A percentile compares a stretch with the other conserved stretches of the same genome.
Evolutionary conservation across 2,797 vertebrate species (phyloP).

Genomic region (Catamblyrhynchus diadema): DNA sequence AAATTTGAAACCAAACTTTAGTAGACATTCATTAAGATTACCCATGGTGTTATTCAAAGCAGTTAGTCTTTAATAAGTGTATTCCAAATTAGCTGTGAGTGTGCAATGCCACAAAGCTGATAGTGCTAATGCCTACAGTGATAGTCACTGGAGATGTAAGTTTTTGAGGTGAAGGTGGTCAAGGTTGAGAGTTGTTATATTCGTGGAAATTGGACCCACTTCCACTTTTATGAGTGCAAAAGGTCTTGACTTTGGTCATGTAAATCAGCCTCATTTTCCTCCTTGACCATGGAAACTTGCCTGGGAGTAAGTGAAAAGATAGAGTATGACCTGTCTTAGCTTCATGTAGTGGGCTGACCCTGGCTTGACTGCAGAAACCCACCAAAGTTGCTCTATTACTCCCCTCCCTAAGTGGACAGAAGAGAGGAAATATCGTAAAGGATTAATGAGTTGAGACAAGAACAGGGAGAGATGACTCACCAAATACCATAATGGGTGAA

Average conservation of each 20-base stretch:
- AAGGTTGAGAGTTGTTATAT: background rate
- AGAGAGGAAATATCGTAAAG: background rate
- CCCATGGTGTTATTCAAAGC: background rate
- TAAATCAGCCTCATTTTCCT: background rate
- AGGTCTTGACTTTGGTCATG: background rate
- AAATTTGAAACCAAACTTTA: background rate
- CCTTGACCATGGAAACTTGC: background rate
- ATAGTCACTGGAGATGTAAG: too few species aligned
- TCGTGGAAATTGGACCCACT: background rate
- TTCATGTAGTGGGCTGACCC: background rate
- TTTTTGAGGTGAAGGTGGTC: background rate
- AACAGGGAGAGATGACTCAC: background rate
- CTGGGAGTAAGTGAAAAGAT: background rate
- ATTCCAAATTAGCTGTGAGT: background rate
- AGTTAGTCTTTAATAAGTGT: background rate
- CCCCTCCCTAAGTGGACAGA: background rate
- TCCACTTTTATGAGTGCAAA: background rate
- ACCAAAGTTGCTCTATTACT: background rate
- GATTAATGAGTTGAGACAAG: background rate
- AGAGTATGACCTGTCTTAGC: background rate
- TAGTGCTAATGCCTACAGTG: background rate
- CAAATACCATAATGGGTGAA: background rate
- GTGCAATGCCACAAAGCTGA: background rate
- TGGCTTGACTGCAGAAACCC: background rate
- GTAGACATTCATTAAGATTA: background rate